Conservation (phyloP, 2,888 invertebrate genomes). For the Embidobia sp. region DNA sequence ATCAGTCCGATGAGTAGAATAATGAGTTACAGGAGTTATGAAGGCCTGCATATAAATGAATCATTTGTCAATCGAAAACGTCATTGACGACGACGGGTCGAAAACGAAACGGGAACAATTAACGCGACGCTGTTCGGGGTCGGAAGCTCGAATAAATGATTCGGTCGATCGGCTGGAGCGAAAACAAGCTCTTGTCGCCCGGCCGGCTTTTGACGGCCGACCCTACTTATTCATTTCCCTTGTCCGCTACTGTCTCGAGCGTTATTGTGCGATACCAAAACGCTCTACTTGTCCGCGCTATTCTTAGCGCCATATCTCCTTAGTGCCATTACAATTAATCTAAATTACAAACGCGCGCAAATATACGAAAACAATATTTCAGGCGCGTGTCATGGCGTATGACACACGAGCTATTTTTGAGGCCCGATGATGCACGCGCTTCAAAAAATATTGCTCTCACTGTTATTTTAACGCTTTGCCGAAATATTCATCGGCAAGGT, state of each 20-base stretch:
- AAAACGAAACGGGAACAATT: slow-evolving; percentile 50
- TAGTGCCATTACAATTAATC: slow-evolving; percentile 65
- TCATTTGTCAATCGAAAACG: slow-evolving; percentile 45
- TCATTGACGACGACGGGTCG: slow-evolving; percentile 18
- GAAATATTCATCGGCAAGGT: slow-evolving; percentile 3
- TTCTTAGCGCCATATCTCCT: slow-evolving; percentile 62
- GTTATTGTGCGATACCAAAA: slow-evolving; percentile 58
- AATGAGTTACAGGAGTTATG: slow-evolving; percentile 29
- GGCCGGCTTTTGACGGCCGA: no score
- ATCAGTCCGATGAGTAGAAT: slow-evolving; percentile 25
- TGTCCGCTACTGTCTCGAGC: slow-evolving; percentile 25
- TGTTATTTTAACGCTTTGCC: slow-evolving; percentile 13
- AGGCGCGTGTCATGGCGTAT: slow-evolving; percentile 53
- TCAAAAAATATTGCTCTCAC: slow-evolving; percentile 32
- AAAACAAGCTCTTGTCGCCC: slow-evolving; percentile 36
- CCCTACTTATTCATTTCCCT: slow-evolving; percentile 37
- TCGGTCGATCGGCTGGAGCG: slow-evolving; percentile 17
- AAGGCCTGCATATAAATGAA: slow-evolving; percentile 35
- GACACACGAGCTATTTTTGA: slow-evolving; percentile 57
- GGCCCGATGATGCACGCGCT: slow-evolving; percentile 30
- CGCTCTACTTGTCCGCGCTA: slow-evolving; percentile 58
- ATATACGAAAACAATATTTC: slow-evolving; percentile 61
- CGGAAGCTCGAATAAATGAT: slow-evolving; percentile 29
- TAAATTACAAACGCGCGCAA: slow-evolving; percentile 64
- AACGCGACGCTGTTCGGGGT: slow-evolving; percentile 15